Base-by-base conservation (phyloP, 2,888 invertebrate genomes). In the Drosophila neonasuta region DNA sequence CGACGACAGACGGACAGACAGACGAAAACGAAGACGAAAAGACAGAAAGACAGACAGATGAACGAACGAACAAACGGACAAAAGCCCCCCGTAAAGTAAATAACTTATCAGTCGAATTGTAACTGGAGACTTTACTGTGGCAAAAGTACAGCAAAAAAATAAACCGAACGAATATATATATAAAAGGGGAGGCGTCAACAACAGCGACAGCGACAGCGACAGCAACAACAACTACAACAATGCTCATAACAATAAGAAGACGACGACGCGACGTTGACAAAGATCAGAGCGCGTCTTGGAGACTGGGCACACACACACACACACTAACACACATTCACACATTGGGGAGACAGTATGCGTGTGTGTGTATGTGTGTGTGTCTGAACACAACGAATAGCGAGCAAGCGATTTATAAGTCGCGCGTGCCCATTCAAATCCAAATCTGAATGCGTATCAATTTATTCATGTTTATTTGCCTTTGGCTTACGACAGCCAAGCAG, bases 121-220 rank as follows among this genome's bases (percentile, higher is more conserved):
- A 80, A 81, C 84, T 78, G 72, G 74, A 84, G 83, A 79, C 82
- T 68, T 68, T 58, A 42, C 55, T 51, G 42, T 42, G 48, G 56
- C 64, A 57, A 58, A 65, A 55, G 39, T 24, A 46, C 24, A 56
- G 30, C 17, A 3, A 36, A n/a, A 59, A 36, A 17, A 55, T 48
- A 34, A 56, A 50, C 5, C 70, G 80, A 80, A 80, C 80, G 77
- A 77, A 80, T 73, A 59, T 52, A 80, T 73, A 45, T 52, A 74
- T 68, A 88, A 87, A 89, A 88, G 88, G 88, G 89, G 89, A 88
- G 89, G 89, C 86, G 89, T 88, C 85, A 83, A 84, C 78, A 78
- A 74, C 66, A 57, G 50, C 58, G 59, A 71, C 64, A 64, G 15
- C 15, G 15, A 15, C 67, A 46, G 45, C 60, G 44, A 57, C 56